These are phyloP conservation scores for Riptortus pedestris DNA, from an alignment of 1,140 invertebrate species.

Conservation along the genomic window DNA sequence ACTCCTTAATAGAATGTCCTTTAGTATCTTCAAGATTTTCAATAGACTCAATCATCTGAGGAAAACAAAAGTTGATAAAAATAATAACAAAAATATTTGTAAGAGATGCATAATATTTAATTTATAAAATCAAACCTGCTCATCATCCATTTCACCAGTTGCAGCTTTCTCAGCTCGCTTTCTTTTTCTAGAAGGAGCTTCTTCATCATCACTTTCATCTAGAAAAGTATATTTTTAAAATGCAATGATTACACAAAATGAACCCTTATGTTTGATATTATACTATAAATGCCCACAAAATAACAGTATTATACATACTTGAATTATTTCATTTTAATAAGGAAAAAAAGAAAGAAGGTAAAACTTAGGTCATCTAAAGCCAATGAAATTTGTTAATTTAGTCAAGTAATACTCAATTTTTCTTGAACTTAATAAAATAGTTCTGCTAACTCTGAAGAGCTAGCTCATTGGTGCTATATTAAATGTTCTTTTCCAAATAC, in stretches of 20 bases:
- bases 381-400: too few relatives aligned
- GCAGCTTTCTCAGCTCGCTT: conserved; percentile 76
- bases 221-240: conserved; percentile 30
- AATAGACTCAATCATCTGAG: conserved; percentile 83
- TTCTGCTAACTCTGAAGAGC: too few relatives aligned
- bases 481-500: too few relatives aligned
- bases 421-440: too few relatives aligned
- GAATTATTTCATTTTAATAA: too few relatives aligned
- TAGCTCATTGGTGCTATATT: too few relatives aligned
- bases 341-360: too few relatives aligned
- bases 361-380: too few relatives aligned
- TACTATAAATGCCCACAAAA: too few relatives aligned
- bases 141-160: conserved; percentile 62
- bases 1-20: conserved; percentile 82
- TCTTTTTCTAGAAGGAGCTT: conserved; percentile 54
- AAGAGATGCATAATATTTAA: not conserved
- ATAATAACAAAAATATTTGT: not conserved
- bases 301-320: too few relatives aligned
- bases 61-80: conserved; percentile 4
- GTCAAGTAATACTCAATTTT: too few relatives aligned
- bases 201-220: conserved; percentile 65
- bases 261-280: not conserved
- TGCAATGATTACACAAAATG: not conserved
- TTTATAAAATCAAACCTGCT: conserved; percentile 47
- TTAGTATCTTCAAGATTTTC: conserved; percentile 96